Evolutionary conservation across 1,140 invertebrate genomes (phyloP).

Genomic region (Saccostrea cuccullata): DNA sequence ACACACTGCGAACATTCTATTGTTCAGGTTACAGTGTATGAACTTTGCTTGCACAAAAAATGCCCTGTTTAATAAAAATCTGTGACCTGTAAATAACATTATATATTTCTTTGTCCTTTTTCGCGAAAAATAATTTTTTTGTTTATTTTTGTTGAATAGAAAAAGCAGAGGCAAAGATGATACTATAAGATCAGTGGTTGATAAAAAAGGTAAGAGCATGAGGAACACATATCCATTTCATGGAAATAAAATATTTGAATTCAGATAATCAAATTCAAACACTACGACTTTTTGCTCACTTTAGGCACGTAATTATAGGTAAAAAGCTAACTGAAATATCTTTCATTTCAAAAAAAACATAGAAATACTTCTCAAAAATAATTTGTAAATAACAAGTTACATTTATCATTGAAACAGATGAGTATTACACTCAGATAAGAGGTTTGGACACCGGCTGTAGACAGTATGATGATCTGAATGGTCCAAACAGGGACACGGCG

Average conservation of each 20-base stretch:
- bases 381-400: too few relatives aligned
- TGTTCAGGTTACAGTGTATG: too few relatives aligned
- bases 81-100: too few relatives aligned
- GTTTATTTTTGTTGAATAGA: background rate
- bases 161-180: background rate
- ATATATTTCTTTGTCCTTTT: too few relatives aligned
- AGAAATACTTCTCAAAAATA: too few relatives aligned
- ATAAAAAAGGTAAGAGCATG: background rate
- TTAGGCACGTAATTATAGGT: background rate
- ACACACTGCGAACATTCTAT: too few relatives aligned
- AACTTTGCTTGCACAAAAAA: too few relatives aligned
- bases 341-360: background rate
- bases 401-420: background rate
- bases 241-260: too few relatives aligned
- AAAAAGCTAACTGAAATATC: background rate
- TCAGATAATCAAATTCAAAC: too few relatives aligned
- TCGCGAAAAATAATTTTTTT: background rate
- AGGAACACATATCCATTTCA: background rate
- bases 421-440: background rate
- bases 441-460: background rate
- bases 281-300: too few relatives aligned
- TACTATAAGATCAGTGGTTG: background rate
- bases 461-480: background rate
- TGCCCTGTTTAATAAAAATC: too few relatives aligned
- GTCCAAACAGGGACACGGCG: background rate